Base-by-base conservation (phyloP, 2,888 invertebrate species). In the Miltochrista miniata region DNA sequence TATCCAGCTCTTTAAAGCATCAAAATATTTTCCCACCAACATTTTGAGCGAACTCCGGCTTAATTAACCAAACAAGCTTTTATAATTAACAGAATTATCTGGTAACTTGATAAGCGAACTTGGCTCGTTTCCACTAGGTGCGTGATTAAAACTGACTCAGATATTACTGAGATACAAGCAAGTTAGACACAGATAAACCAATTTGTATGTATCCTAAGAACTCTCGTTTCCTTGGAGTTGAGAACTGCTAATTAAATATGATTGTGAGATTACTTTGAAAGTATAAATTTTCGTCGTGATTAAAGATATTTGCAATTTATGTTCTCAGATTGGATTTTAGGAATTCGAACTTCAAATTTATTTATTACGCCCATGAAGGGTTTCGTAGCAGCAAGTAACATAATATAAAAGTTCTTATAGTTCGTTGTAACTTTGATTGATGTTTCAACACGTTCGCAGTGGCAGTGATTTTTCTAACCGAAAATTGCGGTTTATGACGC, bases 61-160 rank as follows among this genome's bases (percentile, higher is more conserved):
- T 43, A 43, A 34, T 43, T 34, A 43, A n/a, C 7, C 12, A 34
- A 46, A 51, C 50, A 48, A 55, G 45, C 40, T 48, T 48, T 38
- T 8, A 51, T 53, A 64, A 64, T 64, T 54, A 64, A 54, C 37
- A 43, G 15, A 9, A 54, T 52, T 51, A 48, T 44, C 44, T 39
- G 48, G 48, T 51, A 54, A 64, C 53, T 54, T 46, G 24, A 49
- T 59, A 51, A 59, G 37, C 35, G 45, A 65, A 62, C 37, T 56
- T 48, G 31, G 45, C 39, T 48, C 56, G 48, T 56, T 56, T 5
- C 18, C 43, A 33, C 51, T 43, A 33, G 35, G 45, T 42, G 38
- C 47, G 56, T 59, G 33, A 59, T 64, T 56, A 62, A 51, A 55
- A 49, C 59, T 59, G 48, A 62, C 62, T 51, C 54, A 41, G 44